Evolutionary conservation across 1,140 invertebrate species (phyloP), one percentile per base, ranked within the genome.

Genomic region (Platorchestia sp.): DNA sequence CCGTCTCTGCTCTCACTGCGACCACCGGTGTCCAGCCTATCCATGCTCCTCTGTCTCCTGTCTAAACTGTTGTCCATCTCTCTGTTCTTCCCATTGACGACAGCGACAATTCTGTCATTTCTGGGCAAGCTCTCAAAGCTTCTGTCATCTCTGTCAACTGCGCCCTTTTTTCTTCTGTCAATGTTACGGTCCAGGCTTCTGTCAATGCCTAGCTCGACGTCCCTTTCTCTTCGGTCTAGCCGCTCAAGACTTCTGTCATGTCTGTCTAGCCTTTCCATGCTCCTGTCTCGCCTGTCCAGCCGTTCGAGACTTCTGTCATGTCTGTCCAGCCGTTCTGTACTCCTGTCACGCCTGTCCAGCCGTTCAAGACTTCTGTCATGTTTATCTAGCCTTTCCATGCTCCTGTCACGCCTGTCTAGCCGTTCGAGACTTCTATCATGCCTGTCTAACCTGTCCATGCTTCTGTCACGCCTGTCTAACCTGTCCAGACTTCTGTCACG

Each of bases 331-430:
- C 10, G 22, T 16, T 36, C 53, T 36, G 14, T 14, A 16, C 36
- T 36, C 36, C 14, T 75, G 53, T 75, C 53, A 14, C 53, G 14
- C 36, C 86, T 86, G 86, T 86, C 86, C 7, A 86, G 36, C 19
- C 89, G 91, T 44, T 93, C 91, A 19, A 93, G 45, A 93, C 91
- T 93, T 45, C 45, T 93, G 5, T 93, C 91, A 45, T n/a, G 45
- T 47, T 44, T 93, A 36, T 45, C 45, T 93, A 45, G 36, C 43
- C 43, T 44, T 45, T 93, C 91, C 36, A 45, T 6, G 40, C 91
- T 93, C 40, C 91, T 93, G 19, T 93, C 91, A 10, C 16, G 43
- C 45, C 91, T 44, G 45, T 93, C 91, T 16, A 93, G 10, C 19
- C 45, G 43, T 93, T 93, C 91, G 0, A 93, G 59, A 27, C 87